Evolutionary conservation across 2,113 vertebrate genomes (phyloP).

Genomic region (Megaceryle torquata): DNA sequence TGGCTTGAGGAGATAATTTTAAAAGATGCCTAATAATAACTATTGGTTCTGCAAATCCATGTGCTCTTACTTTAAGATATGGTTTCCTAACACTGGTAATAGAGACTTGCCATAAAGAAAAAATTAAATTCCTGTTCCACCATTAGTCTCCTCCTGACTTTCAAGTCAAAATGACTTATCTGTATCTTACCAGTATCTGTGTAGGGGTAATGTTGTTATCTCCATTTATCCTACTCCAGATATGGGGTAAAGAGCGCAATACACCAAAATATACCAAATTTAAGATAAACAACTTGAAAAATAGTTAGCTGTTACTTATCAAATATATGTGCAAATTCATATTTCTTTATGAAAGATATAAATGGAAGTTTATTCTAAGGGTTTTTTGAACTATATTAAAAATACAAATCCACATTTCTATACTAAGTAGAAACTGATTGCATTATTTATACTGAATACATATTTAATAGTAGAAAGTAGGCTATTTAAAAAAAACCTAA

Average conservation of each 20-base stretch:
- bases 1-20: not conserved
- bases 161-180: not conserved
- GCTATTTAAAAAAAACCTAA: too few relatives aligned
- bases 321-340: not conserved
- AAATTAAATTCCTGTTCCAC: not conserved
- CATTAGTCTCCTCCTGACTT: not conserved
- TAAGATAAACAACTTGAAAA: not conserved
- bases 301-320: not conserved
- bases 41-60: not conserved
- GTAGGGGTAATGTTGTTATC: not conserved
- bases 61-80: not conserved
- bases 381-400: not conserved
- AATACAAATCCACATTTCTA: not conserved
- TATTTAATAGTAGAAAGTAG: not conserved
- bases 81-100: not conserved
- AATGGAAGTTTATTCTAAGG: not conserved
- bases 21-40: not conserved
- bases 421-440: not conserved
- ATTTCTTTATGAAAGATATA: not conserved
- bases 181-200: not conserved
- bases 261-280: not conserved
- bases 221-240: not conserved
- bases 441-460: not conserved
- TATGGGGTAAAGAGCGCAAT: fast-evolving
- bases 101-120: not conserved